phyloP scores from a whole-genome alignment of 2,797 vertebrate species.

The Gambusia yucatana region DNA sequence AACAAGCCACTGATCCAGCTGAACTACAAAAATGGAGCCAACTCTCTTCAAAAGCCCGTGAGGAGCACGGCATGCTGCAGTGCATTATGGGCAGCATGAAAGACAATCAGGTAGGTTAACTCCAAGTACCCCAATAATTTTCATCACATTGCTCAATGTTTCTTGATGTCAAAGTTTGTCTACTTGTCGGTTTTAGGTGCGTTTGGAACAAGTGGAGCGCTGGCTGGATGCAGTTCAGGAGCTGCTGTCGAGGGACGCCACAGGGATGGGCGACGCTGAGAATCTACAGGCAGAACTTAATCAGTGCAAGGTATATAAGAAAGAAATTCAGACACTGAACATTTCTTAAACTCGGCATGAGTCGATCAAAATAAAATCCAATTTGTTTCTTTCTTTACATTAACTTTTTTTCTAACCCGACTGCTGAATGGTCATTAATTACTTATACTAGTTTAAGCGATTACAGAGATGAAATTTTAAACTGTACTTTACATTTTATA shows the following conservation, averaged over 20 bases:
- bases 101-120: slow-evolving; percentile 86
- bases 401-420: background rate
- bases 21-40: slow-evolving; percentile 85
- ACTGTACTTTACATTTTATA: background rate
- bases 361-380: background rate
- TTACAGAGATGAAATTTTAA: background rate
- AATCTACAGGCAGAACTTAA: slow-evolving; percentile 87
- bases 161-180: slow-evolving; percentile 11
- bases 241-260: slow-evolving; percentile 83
- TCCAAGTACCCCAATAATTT: background rate
- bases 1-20: slow-evolving; percentile 76
- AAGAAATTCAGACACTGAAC: background rate
- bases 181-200: slow-evolving; percentile 72
- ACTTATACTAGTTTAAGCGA: background rate
- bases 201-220: slow-evolving; percentile 82
- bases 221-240: slow-evolving; percentile 90
- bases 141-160: background rate
- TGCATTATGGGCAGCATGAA: slow-evolving; percentile 85
- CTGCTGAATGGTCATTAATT: background rate
- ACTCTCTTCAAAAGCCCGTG: slow-evolving; percentile 82
- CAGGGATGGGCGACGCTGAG: slow-evolving; percentile 72
- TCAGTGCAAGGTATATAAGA: slow-evolving; percentile 85
- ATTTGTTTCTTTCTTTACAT: background rate
- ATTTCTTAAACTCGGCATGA: background rate
- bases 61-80: slow-evolving; percentile 86